Evolutionary conservation across 2,113 vertebrate species (phyloP).

Genomic region (Talpa occidentalis): DNA sequence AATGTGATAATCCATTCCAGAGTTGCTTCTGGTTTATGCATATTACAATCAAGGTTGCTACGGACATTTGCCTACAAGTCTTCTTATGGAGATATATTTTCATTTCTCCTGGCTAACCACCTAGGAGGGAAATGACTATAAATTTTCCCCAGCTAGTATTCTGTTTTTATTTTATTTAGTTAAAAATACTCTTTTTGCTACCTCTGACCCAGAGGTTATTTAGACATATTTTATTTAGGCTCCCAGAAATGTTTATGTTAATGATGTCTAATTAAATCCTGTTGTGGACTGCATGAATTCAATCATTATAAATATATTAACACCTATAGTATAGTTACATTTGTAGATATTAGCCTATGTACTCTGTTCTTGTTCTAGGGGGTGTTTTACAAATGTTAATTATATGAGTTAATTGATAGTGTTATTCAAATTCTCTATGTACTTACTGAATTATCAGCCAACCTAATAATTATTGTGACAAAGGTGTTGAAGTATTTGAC

Average conservation of each 20-base stretch:
- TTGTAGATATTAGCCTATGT: background rate
- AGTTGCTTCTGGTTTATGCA: background rate
- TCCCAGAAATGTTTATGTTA: background rate
- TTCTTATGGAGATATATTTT: background rate
- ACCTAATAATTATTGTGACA: background rate
- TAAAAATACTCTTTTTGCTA: background rate
- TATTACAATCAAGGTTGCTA: background rate
- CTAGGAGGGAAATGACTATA: background rate
- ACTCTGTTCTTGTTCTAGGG: background rate
- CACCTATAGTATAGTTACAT: background rate
- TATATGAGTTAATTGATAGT: background rate
- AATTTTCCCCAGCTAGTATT: no score
- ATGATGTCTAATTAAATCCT: background rate
- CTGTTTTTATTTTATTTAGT: background rate
- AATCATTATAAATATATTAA: background rate
- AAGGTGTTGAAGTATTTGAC: background rate
- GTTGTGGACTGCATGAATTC: background rate
- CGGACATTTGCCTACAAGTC: background rate
- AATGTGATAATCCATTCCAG: background rate
- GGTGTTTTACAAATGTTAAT: background rate
- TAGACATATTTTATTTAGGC: background rate
- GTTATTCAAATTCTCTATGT: background rate
- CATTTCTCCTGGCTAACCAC: background rate
- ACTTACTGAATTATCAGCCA: background rate
- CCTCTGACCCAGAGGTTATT: background rate